These are phyloP conservation scores for Penaeus indicus DNA, from an alignment of 1,140 invertebrate species.

Conservation along the genomic window DNA sequence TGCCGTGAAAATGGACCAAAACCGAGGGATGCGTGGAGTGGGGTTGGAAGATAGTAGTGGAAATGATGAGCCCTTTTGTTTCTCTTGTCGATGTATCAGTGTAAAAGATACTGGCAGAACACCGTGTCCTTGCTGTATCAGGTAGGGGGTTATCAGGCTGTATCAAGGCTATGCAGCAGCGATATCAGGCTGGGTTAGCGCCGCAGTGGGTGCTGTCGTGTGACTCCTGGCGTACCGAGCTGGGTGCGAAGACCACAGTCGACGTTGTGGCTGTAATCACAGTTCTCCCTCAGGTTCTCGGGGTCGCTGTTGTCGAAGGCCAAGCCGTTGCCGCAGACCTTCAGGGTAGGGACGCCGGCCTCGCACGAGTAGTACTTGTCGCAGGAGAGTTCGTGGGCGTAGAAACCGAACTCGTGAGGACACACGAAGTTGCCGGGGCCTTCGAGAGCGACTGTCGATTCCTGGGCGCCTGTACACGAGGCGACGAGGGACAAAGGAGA, in stretches of 20 bases:
- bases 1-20: no score
- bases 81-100: no score
- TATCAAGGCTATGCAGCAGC: not conserved
- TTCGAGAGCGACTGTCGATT: constrained; percentile 33
- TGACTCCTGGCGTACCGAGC: constrained; percentile 46
- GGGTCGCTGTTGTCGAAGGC: constrained; percentile 90
- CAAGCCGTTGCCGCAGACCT: constrained; percentile 93
- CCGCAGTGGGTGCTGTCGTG: not conserved
- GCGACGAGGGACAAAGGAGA: not conserved
- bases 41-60: no score
- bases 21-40: no score
- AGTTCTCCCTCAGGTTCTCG: constrained; percentile 93
- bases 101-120: not conserved
- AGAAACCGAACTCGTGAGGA: constrained; percentile 93
- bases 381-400: constrained; percentile 88
- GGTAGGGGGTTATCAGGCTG: not conserved
- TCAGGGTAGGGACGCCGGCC: constrained; percentile 87
- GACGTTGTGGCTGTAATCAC: constrained; percentile 95
- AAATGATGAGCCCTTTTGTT: no score
- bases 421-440: constrained; percentile 83
- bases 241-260: constrained; percentile 86
- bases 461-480: constrained; percentile 53
- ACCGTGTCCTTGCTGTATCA: not conserved
- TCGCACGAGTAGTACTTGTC: constrained; percentile 98
- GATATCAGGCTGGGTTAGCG: not conserved